Conservation (phyloP, 1,140 invertebrate species). For the Zaprionus davidi region DNA sequence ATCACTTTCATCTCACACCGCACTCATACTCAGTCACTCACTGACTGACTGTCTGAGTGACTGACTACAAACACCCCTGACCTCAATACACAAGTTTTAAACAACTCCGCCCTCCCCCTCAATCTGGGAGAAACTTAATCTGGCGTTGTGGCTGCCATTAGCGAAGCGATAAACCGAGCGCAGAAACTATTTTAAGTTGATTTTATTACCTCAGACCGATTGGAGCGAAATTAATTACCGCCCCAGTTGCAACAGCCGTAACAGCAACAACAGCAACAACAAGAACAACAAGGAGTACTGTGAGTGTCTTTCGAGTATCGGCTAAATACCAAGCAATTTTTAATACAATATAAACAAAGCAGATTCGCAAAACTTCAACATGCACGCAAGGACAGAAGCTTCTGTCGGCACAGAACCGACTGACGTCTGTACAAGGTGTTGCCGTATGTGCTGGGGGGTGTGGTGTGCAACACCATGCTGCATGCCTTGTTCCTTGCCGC, state of each 20-base stretch:
- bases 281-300: slow-evolving; percentile 9
- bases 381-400: slow-evolving; percentile 65
- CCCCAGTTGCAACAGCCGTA: slow-evolving; percentile 34
- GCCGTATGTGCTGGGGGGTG: slow-evolving; percentile 35
- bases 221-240: slow-evolving; percentile 66
- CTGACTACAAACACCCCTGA: slow-evolving; percentile 38
- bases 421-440: slow-evolving; percentile 61
- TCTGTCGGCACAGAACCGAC: slow-evolving; percentile 6
- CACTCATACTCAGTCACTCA: neutral
- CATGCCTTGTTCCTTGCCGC: neutral
- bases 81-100: slow-evolving; percentile 57
- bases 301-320: slow-evolving; percentile 18
- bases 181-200: slow-evolving; percentile 45
- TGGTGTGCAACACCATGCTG: slow-evolving; percentile 20
- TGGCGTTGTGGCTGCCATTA: slow-evolving; percentile 24
- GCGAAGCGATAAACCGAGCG: slow-evolving; percentile 42
- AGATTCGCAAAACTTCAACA: slow-evolving; percentile 53
- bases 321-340: slow-evolving; percentile 52
- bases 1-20: slow-evolving; percentile 47
- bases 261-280: slow-evolving; percentile 7
- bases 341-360: slow-evolving; percentile 70
- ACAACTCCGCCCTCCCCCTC: slow-evolving; percentile 12
- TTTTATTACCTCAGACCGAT: slow-evolving; percentile 36
- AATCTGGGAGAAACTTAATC: slow-evolving; percentile 34
- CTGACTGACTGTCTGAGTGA: neutral